A percentile compares a stretch with the other conserved stretches of the same genome.
Evolutionary conservation across 2,888 invertebrate genomes (phyloP).

Genomic region (Listrodromus nycthemerus): DNA sequence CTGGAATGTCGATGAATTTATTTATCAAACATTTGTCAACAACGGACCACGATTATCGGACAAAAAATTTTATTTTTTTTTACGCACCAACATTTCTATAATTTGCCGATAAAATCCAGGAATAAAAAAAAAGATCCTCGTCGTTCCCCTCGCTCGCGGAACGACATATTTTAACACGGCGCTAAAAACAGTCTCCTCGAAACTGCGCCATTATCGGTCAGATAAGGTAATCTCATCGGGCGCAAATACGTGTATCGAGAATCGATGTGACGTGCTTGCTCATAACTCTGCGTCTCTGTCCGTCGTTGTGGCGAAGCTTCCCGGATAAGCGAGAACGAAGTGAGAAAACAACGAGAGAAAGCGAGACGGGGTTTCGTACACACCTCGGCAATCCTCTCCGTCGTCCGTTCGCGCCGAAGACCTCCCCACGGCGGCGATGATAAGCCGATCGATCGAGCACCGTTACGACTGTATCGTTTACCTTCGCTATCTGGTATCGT

Average conservation of each 20-base stretch:
- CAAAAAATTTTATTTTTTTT: too few species aligned
- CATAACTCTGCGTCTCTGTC: slow-evolving; percentile 31
- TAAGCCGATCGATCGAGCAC: slow-evolving; percentile 38
- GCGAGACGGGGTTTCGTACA: not conserved
- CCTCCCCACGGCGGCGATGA: slow-evolving; percentile 25
- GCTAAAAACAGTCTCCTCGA: not conserved
- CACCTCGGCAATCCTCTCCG: not conserved
- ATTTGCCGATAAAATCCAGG: too few species aligned
- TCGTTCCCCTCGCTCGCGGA: not conserved
- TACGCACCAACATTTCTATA: too few species aligned
- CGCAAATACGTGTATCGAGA: slow-evolving; percentile 55
- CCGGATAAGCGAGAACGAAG: slow-evolving; percentile 1
- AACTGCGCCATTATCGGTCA: slow-evolving; percentile 10
- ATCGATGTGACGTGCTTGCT: slow-evolving; percentile 42
- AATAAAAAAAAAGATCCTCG: too few species aligned
- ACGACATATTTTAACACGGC: not conserved
- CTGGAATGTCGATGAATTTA: too few species aligned
- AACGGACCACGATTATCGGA: too few species aligned
- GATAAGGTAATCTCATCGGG: slow-evolving; percentile 55
- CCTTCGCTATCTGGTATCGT: not conserved
- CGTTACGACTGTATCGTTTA: slow-evolving; percentile 33
- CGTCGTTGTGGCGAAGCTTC: slow-evolving; percentile 4
- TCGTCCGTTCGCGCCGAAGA: not conserved
- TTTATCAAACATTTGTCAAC: too few species aligned
- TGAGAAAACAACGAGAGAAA: not conserved